phyloP scores from a whole-genome alignment of 2,797 vertebrate genomes.

The Scyliorhinus canicula region DNA sequence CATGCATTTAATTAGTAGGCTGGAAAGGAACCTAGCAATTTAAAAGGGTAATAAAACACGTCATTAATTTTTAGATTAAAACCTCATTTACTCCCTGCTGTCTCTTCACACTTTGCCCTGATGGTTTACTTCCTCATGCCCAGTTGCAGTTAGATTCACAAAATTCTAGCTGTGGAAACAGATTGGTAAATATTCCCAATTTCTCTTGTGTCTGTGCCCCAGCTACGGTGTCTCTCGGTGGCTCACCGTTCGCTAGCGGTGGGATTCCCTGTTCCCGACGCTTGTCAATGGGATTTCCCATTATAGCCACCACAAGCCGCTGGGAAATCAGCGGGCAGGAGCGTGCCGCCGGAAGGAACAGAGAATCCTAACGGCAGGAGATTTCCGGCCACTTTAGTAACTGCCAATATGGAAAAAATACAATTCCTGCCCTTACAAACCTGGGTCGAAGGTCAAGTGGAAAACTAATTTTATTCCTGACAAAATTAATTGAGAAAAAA shows the following conservation, averaged over 20 bases:
- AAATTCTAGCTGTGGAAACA: background rate
- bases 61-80: slow-evolving; percentile 33
- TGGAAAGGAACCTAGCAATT: background rate
- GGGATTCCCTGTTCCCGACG: too few relatives aligned
- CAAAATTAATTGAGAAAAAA: background rate
- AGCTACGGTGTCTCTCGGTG: too few relatives aligned
- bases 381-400: too few relatives aligned
- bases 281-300: too few relatives aligned
- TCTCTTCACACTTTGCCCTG: background rate
- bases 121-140: slow-evolving; percentile 23
- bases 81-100: slow-evolving; percentile 33
- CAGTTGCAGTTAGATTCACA: background rate
- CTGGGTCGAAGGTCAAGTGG: background rate
- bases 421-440: background rate
- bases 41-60: slow-evolving; percentile 27
- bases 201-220: background rate
- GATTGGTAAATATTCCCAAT: background rate
- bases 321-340: too few relatives aligned
- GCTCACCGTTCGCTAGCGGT: too few relatives aligned
- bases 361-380: too few relatives aligned
- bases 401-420: background rate
- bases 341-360: too few relatives aligned
- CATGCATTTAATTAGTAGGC: slow-evolving; percentile 6
- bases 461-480: background rate
- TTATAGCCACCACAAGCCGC: too few relatives aligned